phyloP scores from a whole-genome alignment of 2,113 vertebrate species.

The Polyodon spathula region DNA sequence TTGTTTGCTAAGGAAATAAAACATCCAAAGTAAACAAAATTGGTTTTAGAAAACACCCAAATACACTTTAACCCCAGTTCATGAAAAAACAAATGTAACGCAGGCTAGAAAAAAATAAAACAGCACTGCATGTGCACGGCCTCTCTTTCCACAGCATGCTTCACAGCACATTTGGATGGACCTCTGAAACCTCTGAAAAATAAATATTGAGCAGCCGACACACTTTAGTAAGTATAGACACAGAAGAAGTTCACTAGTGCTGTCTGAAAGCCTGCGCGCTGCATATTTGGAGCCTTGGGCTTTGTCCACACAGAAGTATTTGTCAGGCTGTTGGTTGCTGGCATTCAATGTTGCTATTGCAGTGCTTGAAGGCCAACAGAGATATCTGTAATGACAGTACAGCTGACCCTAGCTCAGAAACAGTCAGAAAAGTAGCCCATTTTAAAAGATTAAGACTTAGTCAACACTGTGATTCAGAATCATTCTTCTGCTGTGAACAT shows the following conservation, averaged over 20 bases:
- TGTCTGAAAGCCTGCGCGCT: not conserved
- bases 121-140: not conserved
- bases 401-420: not conserved
- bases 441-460: not conserved
- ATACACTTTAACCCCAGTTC: no score
- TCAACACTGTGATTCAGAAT: not conserved
- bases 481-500: not conserved
- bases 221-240: not conserved
- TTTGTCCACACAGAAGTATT: not conserved
- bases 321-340: constrained; percentile 3
- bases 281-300: not conserved
- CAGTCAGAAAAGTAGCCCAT: not conserved
- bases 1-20: no score
- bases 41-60: no score
- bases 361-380: not conserved
- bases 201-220: constrained; percentile 15
- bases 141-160: not conserved
- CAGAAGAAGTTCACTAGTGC: not conserved
- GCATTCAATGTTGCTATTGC: not conserved
- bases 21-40: no score
- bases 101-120: no score
- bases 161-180: constrained; percentile 21
- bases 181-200: constrained; percentile 18
- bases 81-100: no score
- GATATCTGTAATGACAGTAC: not conserved